These are phyloP conservation scores for Morone chrysops DNA, from an alignment of 2,113 vertebrate species.

Conservation along the genomic window DNA sequence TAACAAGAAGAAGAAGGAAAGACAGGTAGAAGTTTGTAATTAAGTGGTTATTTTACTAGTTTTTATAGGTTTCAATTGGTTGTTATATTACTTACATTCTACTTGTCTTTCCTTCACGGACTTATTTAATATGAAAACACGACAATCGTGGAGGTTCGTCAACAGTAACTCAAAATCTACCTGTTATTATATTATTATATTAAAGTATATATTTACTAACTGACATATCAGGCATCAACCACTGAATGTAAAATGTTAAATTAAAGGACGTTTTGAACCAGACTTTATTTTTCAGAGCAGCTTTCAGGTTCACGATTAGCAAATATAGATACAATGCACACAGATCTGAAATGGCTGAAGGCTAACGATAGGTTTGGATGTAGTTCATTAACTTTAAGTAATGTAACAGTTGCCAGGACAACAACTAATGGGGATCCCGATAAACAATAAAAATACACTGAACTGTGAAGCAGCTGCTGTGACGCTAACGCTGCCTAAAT, in stretches of 20 bases:
- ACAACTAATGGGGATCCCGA: neutral
- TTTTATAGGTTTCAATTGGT: neutral
- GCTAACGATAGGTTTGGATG: neutral
- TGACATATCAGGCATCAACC: neutral
- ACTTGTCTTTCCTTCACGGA: neutral
- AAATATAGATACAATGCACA: no score
- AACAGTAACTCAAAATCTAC: no score
- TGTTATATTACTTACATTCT: neutral
- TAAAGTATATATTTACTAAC: no score
- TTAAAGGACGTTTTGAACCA: neutral
- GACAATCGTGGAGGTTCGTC: no score
- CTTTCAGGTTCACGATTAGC: neutral
- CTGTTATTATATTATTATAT: no score
- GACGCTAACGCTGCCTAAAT: constrained; percentile 21
- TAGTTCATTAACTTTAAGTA: neutral
- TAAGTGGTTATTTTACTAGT: neutral
- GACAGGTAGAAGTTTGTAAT: neutral
- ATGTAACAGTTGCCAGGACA: neutral
- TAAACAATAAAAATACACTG: neutral
- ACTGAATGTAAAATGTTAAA: neutral
- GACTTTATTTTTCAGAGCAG: neutral
- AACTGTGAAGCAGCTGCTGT: neutral
- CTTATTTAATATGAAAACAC: neutral
- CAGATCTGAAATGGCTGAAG: no score
- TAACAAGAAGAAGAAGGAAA: neutral